Percentiles rank a stretch among this genome's conserved stretches.
Conservation (phyloP, 2,797 vertebrate genomes). For the Taeniopygia guttata region DNA sequence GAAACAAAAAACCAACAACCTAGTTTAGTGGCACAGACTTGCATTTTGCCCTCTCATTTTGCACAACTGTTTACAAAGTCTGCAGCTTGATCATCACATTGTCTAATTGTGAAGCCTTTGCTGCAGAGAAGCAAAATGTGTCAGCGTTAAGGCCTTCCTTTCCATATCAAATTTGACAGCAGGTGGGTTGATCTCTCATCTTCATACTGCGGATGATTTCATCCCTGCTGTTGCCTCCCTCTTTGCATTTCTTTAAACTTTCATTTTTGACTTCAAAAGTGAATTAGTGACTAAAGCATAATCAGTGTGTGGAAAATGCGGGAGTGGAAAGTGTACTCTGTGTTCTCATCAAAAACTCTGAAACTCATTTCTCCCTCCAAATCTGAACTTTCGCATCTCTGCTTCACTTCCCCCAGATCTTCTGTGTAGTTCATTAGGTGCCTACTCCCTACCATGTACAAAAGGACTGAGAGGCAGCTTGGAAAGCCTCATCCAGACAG, state of each 20-base stretch:
- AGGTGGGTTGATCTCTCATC: constrained; percentile 78
- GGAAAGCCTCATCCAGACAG: constrained; percentile 53
- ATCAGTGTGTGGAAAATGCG: constrained; percentile 77
- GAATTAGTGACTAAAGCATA: constrained; percentile 76
- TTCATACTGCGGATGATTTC: constrained; percentile 74
- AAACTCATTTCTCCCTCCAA: constrained; percentile 78
- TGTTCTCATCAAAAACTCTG: constrained; percentile 78
- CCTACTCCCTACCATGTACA: constrained; percentile 53
- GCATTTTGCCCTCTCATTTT: constrained; percentile 68
- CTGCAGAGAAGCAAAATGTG: constrained; percentile 69
- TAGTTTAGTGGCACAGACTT: constrained; percentile 68
- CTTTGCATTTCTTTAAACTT: constrained; percentile 73
- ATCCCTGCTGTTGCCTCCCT: constrained; percentile 73
- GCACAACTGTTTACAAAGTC: constrained; percentile 71
- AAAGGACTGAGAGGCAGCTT: constrained; percentile 50
- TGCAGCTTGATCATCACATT: constrained; percentile 67
- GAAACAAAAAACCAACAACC: constrained; percentile 66
- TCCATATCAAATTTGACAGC: constrained; percentile 72
- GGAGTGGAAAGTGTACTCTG: constrained; percentile 73
- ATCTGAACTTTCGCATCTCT: constrained; percentile 81
- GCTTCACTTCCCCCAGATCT: constrained; percentile 78
- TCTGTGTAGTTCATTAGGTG: constrained; percentile 71
- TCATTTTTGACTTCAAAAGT: constrained; percentile 75
- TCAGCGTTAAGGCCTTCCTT: constrained; percentile 69
- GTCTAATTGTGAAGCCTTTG: constrained; percentile 71